Base-by-base conservation (phyloP, 2,797 vertebrate genomes). In the Ctenopoma multispine region DNA sequence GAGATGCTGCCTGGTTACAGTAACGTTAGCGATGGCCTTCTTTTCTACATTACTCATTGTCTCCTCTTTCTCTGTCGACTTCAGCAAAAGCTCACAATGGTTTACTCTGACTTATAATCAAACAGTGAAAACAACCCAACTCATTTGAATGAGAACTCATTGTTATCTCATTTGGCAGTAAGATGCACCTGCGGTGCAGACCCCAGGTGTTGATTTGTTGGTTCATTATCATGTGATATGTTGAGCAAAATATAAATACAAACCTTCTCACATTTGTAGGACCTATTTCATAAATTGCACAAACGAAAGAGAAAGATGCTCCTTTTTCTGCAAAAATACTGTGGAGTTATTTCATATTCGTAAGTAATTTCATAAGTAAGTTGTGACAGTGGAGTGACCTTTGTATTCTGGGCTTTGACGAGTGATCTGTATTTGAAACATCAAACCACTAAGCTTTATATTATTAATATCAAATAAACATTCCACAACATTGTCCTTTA, bases 1-100 rank as follows among this genome's bases (percentile, higher is more conserved):
- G 63, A 36, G 54, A 38, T 17, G 78, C 75, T 83, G 81, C 87
- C 56, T 68, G 71, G 84, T 46, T 77, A 91, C 89, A 75, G 85
- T 84, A 82, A 80, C 83, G 71, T 61, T 68, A 84, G 84, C 60
- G 79, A 84, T 43, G 29, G 50, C 53, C 61, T 83, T 56, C 55
- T 72, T 77, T 69, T 79, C 63, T 20, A 5, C 49, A 60, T 74
- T 64, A 63, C 69, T 87, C 83, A 80, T 64, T 62, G 70, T 81
- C 76, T 81, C 67, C 44, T 70, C 41, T 64, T 48, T 31, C 41
- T 46, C 21, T 71, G 36, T 18, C 2, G 43, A 24, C 49, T 36
- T 69, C 66, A 20, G 51, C 10, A 48, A 58, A 67, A 66, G n/a
- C 71, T 46, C 20, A 21, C 29, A 34, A 27, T 44, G 51, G 31